These are phyloP conservation scores for Malthinus seriepunctatus DNA, from an alignment of 2,888 invertebrate genomes.

Conservation along the genomic window DNA sequence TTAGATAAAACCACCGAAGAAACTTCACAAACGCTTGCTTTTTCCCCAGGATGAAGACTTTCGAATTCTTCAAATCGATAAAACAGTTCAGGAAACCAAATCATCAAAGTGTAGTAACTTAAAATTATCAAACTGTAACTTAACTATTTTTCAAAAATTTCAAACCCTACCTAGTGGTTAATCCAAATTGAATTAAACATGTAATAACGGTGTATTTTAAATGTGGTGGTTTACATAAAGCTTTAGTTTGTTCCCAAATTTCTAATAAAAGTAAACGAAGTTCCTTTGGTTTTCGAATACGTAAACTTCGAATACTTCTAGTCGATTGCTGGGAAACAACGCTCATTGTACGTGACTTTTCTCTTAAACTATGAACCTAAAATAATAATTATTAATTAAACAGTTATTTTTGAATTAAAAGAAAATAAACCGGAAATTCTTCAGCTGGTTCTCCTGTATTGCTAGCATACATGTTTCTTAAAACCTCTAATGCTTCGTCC, in stretches of 20 bases:
- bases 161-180: conserved; percentile 68
- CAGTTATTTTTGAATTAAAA: conserved; percentile 42
- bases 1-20: conserved; percentile 64
- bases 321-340: conserved; percentile 66
- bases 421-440: conserved; percentile 65
- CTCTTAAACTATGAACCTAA: conserved; percentile 72
- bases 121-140: conserved; percentile 31
- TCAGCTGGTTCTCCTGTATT: conserved; percentile 73
- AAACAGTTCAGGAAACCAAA: conserved; percentile 91
- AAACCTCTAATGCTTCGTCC: conserved; percentile 71
- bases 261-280: conserved; percentile 68
- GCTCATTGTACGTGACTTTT: conserved; percentile 67
- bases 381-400: neutral
- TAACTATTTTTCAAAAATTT: neutral
- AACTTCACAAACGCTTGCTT: conserved; percentile 78
- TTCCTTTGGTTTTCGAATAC: conserved; percentile 74
- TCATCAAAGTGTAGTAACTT: conserved; percentile 89
- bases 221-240: conserved; percentile 74
- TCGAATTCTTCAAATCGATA: conserved; percentile 81
- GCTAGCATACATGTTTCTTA: conserved; percentile 69
- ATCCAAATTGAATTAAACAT: conserved; percentile 81
- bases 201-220: conserved; percentile 75
- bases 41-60: conserved; percentile 64
- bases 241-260: conserved; percentile 75
- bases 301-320: conserved; percentile 69